These are phyloP conservation scores for Dipodomys stephensi DNA, from an alignment of 2,113 vertebrate species.

Conservation along the genomic window DNA sequence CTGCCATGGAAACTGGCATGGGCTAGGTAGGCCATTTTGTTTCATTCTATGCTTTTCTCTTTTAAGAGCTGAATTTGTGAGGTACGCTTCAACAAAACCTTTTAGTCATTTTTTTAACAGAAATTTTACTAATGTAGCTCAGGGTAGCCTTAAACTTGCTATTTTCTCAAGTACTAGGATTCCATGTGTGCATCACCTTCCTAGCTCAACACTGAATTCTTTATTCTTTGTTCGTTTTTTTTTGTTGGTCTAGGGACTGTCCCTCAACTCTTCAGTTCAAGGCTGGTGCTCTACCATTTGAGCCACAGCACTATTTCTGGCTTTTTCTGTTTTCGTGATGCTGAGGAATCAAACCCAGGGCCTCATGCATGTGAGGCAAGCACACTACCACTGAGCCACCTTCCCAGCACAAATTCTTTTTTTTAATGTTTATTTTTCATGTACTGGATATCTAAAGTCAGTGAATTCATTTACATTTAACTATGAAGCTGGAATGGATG, in stretches of 20 bases:
- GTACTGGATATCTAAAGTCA: not conserved
- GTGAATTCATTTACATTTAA: not conserved
- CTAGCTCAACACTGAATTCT: not conserved
- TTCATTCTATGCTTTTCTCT: conserved; percentile 36
- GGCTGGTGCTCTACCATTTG: too few relatives aligned
- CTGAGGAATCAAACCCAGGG: too few relatives aligned
- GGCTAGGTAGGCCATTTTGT: conserved; percentile 5
- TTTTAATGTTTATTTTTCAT: conserved; percentile 34
- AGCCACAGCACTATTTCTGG: too few relatives aligned
- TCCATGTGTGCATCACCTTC: not conserved
- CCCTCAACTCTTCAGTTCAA: too few relatives aligned
- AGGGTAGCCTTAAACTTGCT: not conserved
- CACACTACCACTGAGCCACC: too few relatives aligned
- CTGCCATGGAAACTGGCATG: not conserved
- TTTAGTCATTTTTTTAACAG: not conserved
- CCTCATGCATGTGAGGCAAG: too few relatives aligned
- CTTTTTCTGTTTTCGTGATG: too few relatives aligned
- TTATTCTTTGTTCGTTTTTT: not conserved
- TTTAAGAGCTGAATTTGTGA: not conserved
- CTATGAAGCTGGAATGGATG: not conserved
- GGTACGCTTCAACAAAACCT: not conserved
- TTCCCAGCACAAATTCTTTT: not conserved
- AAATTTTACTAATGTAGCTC: not conserved
- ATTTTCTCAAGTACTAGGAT: not conserved
- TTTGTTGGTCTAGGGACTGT: too few relatives aligned